Evolutionary conservation across 92 coral and sea anemone species (phyloP).

Genomic region (Chrysogorgia sp.): DNA sequence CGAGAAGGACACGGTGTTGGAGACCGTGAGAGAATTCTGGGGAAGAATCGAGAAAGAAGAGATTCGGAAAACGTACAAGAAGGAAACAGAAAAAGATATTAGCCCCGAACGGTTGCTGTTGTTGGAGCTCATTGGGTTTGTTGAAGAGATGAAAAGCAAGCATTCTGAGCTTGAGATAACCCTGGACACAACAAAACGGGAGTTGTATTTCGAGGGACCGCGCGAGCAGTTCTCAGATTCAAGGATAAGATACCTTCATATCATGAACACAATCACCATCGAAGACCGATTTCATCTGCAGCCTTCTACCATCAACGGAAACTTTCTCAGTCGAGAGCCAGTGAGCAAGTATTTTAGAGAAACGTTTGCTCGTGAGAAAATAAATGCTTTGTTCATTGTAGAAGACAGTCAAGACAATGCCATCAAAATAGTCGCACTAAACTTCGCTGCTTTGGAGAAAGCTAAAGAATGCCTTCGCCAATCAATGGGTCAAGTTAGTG

Average conservation of each 20-base stretch:
- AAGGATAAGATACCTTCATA: constrained; percentile 53
- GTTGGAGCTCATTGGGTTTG: constrained; percentile 67
- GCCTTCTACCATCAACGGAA: constrained; percentile 50
- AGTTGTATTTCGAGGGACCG: constrained; percentile 69
- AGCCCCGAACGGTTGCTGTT: constrained; percentile 64
- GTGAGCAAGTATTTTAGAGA: constrained; percentile 54
- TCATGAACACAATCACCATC: constrained; percentile 50
- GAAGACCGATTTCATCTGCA: constrained; percentile 42
- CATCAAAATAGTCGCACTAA: constrained; percentile 1
- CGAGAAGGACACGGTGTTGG: constrained; percentile 24
- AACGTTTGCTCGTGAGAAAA: constrained; percentile 66
- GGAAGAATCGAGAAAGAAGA: constrained; percentile 56
- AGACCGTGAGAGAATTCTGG: constrained; percentile 42
- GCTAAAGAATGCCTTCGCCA: not conserved
- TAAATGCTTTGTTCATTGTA: constrained; percentile 31
- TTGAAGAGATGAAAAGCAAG: constrained; percentile 50
- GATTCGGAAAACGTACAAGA: constrained; percentile 53
- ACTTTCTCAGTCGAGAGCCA: constrained; percentile 52
- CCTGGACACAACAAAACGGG: constrained; percentile 58
- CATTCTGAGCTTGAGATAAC: constrained; percentile 61
- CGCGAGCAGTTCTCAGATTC: constrained; percentile 68
- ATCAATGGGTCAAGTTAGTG: not conserved
- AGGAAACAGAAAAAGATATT: constrained; percentile 39
- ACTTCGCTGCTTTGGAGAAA: not conserved
- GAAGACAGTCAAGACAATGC: not conserved